Evolutionary conservation across 2,113 vertebrate genomes (phyloP).

Genomic region (Porphyrio hochstetteri): DNA sequence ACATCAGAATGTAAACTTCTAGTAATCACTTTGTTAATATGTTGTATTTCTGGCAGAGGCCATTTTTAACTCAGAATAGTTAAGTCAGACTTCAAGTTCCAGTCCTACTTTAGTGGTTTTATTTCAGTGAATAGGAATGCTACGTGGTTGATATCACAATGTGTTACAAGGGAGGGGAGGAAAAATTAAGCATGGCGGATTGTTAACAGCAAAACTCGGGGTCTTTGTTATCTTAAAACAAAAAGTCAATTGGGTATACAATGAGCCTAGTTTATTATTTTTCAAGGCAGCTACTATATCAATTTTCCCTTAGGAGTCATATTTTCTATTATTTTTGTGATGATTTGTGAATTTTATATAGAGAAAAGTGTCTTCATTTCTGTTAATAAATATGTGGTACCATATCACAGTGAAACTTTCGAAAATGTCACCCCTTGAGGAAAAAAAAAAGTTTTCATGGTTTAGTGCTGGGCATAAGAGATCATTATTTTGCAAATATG

Average conservation of each 20-base stretch:
- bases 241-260: accelerated
- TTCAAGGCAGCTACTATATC: neutral
- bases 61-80: neutral
- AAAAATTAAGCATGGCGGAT: neutral
- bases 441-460: neutral
- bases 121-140: neutral
- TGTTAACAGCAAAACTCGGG: neutral
- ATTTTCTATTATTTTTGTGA: neutral
- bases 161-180: neutral
- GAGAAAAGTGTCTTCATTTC: neutral
- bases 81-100: neutral
- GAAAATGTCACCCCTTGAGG: neutral
- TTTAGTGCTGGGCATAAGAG: neutral
- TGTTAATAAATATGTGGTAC: neutral
- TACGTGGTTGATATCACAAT: neutral
- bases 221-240: neutral
- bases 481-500: neutral
- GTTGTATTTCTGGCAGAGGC: neutral
- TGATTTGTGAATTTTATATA: neutral
- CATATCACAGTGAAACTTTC: neutral
- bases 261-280: neutral
- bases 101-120: neutral
- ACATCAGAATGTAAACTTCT: neutral
- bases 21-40: neutral
- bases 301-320: neutral